Evolutionary conservation across 92 coral and sea anemone genomes (phyloP).

Genomic region (Anthopleura xanthogrammica): DNA sequence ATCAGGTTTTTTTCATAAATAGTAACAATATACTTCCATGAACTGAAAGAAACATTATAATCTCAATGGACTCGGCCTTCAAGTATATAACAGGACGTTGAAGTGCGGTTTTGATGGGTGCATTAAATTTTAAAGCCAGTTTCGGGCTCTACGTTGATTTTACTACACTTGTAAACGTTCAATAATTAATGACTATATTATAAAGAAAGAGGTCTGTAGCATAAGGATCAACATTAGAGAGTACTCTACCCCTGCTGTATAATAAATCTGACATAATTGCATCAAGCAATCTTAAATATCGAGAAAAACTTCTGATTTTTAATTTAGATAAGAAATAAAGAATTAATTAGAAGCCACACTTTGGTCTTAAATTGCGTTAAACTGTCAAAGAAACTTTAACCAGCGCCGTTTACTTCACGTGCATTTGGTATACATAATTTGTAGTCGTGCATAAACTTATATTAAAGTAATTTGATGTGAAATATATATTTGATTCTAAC

Average conservation of each 20-base stretch:
- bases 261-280: background rate
- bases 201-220: background rate
- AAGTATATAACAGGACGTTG: slow-evolving; percentile 40
- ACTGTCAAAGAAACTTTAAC: slow-evolving; percentile 9
- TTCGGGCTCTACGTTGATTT: background rate
- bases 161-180: slow-evolving; percentile 12
- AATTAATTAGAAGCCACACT: background rate
- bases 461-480: slow-evolving; percentile 9
- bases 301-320: background rate
- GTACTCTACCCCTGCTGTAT: background rate
- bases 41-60: background rate
- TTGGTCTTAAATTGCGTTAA: background rate
- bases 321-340: background rate
- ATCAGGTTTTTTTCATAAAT: slow-evolving; percentile 9
- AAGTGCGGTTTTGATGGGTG: slow-evolving; percentile 33
- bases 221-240: background rate
- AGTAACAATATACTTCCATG: slow-evolving; percentile 13
- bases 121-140: slow-evolving; percentile 9
- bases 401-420: slow-evolving; percentile 17
- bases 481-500: slow-evolving; percentile 39
- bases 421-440: slow-evolving; percentile 18
- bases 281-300: background rate
- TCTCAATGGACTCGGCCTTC: slow-evolving; percentile 27
- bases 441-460: slow-evolving; percentile 19
- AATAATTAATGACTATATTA: slow-evolving; percentile 26